Evolutionary conservation across 1,140 invertebrate genomes (phyloP).

Genomic region (Bombus pascuorum): DNA sequence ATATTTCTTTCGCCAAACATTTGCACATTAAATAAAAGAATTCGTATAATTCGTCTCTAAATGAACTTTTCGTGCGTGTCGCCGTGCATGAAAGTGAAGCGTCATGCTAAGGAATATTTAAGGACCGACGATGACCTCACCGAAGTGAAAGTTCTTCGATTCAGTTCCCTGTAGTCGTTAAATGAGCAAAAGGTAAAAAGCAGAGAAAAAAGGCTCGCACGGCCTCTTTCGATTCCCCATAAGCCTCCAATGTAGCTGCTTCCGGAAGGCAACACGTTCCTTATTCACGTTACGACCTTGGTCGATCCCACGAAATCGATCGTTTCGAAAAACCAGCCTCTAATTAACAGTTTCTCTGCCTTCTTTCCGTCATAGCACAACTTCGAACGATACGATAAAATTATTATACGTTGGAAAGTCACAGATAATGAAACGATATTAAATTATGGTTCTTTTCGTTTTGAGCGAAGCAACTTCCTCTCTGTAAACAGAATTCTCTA

Average conservation of each 20-base stretch:
- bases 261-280: conserved; percentile 45
- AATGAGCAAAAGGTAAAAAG: conserved; percentile 49
- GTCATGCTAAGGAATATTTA: conserved; percentile 71
- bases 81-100: conserved; percentile 73
- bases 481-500: background rate
- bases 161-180: conserved; percentile 38
- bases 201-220: background rate
- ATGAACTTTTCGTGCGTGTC: conserved; percentile 52
- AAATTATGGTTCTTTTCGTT: background rate
- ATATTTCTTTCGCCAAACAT: background rate
- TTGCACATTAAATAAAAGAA: background rate
- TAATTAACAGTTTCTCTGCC: background rate
- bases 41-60: background rate
- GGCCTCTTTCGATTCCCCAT: conserved; percentile 49
- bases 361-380: background rate
- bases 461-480: background rate
- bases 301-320: conserved; percentile 16
- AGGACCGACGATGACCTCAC: conserved; percentile 70
- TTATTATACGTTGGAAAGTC: background rate
- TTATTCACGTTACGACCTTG: conserved; percentile 44
- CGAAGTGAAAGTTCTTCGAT: conserved; percentile 72
- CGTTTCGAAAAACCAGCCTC: background rate
- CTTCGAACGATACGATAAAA: background rate
- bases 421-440: background rate
- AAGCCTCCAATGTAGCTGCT: background rate